Percentiles rank a stretch among this genome's conserved stretches.
phyloP scores from a whole-genome alignment of 2,888 invertebrate genomes.

The Cheilosia urbana region DNA sequence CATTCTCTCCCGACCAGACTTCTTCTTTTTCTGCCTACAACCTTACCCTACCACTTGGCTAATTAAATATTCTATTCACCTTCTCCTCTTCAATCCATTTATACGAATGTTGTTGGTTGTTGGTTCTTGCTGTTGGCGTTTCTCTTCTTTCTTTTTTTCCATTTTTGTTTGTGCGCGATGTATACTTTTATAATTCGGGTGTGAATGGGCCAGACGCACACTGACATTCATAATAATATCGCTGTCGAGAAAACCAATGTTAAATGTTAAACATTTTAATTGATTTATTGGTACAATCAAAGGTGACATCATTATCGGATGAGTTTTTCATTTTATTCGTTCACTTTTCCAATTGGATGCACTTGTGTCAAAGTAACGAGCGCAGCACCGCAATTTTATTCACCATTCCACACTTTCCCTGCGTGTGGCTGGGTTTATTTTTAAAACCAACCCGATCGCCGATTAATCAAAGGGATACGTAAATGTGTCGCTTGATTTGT shows the following conservation, averaged over 20 bases:
- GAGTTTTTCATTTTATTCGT: neutral
- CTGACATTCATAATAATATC: neutral
- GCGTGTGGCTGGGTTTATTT: conserved; percentile 11
- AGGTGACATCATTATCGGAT: conserved; percentile 50
- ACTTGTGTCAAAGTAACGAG: conserved; percentile 54
- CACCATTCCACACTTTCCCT: neutral
- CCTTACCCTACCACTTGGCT: neutral
- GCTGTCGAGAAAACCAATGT: neutral
- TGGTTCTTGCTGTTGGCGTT: neutral
- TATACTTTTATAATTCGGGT: conserved; percentile 26
- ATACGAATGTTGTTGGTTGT: neutral
- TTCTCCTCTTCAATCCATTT: neutral
- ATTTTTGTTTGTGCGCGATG: neutral
- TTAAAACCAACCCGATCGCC: conserved; percentile 46
- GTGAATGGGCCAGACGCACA: conserved; percentile 10
- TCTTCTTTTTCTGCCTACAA: conserved; percentile 24
- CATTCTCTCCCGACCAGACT: neutral
- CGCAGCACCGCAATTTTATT: neutral
- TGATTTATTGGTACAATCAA: conserved; percentile 33
- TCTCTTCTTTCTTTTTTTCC: neutral
- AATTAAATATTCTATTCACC: conserved; percentile 58
- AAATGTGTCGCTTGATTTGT: conserved; percentile 22
- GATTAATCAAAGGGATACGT: conserved; percentile 52
- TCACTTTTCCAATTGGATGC: conserved; percentile 54
- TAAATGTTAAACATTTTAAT: conserved; percentile 10